Percentiles rank a stretch among this genome's conserved stretches.
Evolutionary conservation across 2,888 invertebrate species (phyloP).

Genomic region (Microchrysa polita): DNA sequence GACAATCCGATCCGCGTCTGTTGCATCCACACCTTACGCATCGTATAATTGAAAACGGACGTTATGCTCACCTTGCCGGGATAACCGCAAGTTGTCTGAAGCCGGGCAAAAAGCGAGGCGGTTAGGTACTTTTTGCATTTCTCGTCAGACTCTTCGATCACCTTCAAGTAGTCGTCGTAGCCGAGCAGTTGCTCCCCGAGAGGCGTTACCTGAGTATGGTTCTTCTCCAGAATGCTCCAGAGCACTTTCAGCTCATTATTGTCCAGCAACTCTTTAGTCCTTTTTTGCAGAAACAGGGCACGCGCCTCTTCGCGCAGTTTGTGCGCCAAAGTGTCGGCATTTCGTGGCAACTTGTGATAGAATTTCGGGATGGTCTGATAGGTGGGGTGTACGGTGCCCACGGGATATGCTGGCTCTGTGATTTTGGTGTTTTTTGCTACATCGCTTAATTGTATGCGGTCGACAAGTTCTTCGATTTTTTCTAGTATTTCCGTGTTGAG

Average conservation of each 20-base stretch:
- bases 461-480: slow-evolving; percentile 32
- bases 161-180: slow-evolving; percentile 85
- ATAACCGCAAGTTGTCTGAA: slow-evolving; percentile 86
- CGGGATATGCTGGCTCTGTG: not conserved
- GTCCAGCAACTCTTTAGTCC: slow-evolving; percentile 84
- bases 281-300: slow-evolving; percentile 85
- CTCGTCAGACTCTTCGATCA: slow-evolving; percentile 76
- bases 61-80: slow-evolving; percentile 85
- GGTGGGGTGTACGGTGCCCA: slow-evolving; percentile 53
- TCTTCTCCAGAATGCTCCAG: slow-evolving; percentile 85
- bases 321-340: slow-evolving; percentile 79
- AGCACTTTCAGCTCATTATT: slow-evolving; percentile 87
- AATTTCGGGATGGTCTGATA: slow-evolving; percentile 77
- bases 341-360: slow-evolving; percentile 79
- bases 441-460: slow-evolving; percentile 2
- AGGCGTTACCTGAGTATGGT: slow-evolving; percentile 76
- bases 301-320: slow-evolving; percentile 89
- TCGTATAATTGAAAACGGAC: slow-evolving; percentile 92
- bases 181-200: slow-evolving; percentile 86
- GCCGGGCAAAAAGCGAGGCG: slow-evolving; percentile 85
- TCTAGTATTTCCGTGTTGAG: slow-evolving; percentile 24
- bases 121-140: slow-evolving; percentile 85
- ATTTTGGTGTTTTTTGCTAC: not conserved
- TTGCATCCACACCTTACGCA: slow-evolving; percentile 94
- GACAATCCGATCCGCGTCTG: slow-evolving; percentile 94